phyloP scores from a whole-genome alignment of 2,113 vertebrate genomes.

The Pelusios castaneus region DNA sequence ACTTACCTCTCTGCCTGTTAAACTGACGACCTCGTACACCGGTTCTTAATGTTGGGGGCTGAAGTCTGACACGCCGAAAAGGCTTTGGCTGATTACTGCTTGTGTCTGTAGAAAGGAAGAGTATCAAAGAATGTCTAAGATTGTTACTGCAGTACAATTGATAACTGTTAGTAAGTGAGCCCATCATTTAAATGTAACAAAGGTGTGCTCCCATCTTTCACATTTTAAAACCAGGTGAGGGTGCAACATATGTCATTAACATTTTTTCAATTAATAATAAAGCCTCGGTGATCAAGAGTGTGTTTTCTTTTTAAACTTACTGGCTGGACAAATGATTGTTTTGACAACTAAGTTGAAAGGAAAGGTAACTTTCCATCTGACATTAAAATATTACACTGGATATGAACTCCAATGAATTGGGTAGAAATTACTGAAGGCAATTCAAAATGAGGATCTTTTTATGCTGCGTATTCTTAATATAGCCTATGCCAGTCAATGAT shows the following conservation, averaged over 20 bases:
- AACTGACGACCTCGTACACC: conserved; percentile 86
- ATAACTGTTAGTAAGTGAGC: neutral
- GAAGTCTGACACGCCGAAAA: conserved; percentile 84
- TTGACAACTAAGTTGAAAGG: neutral
- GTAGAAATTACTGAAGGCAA: neutral
- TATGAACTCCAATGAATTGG: neutral
- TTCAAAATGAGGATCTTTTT: neutral
- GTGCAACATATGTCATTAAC: neutral
- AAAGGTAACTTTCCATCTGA: neutral
- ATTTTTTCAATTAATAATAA: conserved; percentile 33
- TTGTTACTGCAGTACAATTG: neutral
- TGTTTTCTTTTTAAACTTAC: neutral
- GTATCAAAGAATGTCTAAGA: neutral
- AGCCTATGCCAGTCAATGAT: accelerated
- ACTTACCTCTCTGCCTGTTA: conserved; percentile 83
- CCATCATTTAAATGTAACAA: neutral
- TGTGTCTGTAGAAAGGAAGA: conserved; percentile 79
- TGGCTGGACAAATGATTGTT: neutral
- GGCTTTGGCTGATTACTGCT: conserved; percentile 86
- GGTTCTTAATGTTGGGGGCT: conserved; percentile 86
- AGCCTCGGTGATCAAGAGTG: neutral
- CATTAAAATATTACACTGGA: neutral
- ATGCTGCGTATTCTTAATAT: neutral
- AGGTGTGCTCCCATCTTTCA: neutral
- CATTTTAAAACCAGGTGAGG: neutral